These are phyloP conservation scores for Stenurella melanura DNA, from an alignment of 2,888 invertebrate genomes.

Conservation along the genomic window DNA sequence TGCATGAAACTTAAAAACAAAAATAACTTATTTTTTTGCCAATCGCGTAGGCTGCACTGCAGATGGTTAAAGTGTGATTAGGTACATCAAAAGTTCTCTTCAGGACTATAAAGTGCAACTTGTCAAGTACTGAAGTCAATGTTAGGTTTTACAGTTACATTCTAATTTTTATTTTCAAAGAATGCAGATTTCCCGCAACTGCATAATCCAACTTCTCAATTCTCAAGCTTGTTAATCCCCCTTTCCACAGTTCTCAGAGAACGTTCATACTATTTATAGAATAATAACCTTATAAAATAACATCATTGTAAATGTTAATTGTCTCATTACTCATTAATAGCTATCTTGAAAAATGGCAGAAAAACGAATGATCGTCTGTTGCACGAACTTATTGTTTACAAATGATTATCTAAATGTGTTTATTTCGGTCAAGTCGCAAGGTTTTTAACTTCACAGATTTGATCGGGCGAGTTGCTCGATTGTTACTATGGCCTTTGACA, in stretches of 20 bases:
- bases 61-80: no score
- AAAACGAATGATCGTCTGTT: neutral
- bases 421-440: neutral
- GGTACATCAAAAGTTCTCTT: no score
- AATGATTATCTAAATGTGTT: neutral
- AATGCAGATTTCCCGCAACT: neutral
- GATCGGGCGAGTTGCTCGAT: neutral
- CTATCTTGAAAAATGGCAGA: neutral
- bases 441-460: neutral
- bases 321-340: neutral
- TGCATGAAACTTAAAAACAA: no score
- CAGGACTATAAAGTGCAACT: no score
- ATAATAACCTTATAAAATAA: neutral
- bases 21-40: no score
- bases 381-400: neutral
- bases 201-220: neutral
- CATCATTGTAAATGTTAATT: neutral
- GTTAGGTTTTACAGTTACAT: no score
- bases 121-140: no score
- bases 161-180: neutral
- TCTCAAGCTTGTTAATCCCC: neutral
- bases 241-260: neutral
- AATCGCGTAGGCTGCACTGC: no score
- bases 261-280: neutral
- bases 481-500: slow-evolving; percentile 3